Percentiles rank a stretch among this genome's conserved stretches.
Evolutionary conservation across 2,113 vertebrate species (phyloP).

Genomic region (Cygnus atratus): DNA sequence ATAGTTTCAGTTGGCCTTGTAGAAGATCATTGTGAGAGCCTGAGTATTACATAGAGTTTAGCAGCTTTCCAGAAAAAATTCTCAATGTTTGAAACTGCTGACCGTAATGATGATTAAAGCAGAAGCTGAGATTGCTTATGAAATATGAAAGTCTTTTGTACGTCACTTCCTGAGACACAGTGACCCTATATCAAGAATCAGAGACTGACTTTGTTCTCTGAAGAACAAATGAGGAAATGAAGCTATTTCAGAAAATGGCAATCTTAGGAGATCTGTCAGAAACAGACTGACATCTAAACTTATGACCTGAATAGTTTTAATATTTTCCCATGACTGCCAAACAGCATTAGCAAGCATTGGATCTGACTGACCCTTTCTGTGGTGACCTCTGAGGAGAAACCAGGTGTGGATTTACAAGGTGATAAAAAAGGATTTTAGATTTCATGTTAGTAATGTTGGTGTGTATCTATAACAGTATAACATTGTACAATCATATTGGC

Average conservation of each 20-base stretch:
- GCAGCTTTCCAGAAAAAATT: background rate
- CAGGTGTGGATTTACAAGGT: background rate
- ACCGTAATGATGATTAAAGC: background rate
- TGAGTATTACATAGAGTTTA: background rate
- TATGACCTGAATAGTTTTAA: background rate
- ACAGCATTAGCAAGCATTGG: background rate
- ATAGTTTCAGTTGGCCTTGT: background rate
- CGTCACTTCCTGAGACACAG: background rate
- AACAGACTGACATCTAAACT: background rate
- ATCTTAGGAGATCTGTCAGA: background rate
- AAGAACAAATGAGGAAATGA: background rate
- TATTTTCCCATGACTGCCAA: background rate
- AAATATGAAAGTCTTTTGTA: background rate
- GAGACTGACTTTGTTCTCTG: background rate
- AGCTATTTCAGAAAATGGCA: background rate
- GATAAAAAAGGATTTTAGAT: background rate
- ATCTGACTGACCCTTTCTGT: background rate
- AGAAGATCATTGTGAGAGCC: background rate
- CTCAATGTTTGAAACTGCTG: background rate
- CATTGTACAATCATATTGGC: background rate
- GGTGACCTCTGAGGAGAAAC: background rate
- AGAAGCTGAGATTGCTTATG: background rate
- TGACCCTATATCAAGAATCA: background rate
- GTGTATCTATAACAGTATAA: background rate
- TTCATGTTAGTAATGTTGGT: background rate